A percentile compares a stretch with the other conserved stretches of the same genome.
These are phyloP conservation scores for Oryctes rhinoceros DNA, from an alignment of 1,140 invertebrate species.

Conservation along the genomic window DNA sequence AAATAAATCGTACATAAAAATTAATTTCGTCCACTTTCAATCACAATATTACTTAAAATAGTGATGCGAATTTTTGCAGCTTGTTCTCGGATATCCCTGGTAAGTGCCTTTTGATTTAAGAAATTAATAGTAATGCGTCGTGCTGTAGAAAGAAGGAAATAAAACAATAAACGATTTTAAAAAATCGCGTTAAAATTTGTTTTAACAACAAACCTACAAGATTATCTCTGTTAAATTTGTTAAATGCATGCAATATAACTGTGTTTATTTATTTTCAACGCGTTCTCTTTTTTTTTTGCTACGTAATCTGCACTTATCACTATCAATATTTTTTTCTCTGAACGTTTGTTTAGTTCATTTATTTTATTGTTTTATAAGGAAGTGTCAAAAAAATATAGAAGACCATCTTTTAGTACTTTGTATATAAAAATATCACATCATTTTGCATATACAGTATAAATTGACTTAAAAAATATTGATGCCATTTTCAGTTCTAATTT, in stretches of 20 bases:
- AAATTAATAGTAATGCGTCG: not conserved
- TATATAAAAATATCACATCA: constrained; percentile 35
- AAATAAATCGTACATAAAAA: constrained; percentile 35
- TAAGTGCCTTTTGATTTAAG: not conserved
- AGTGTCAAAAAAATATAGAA: constrained; percentile 35
- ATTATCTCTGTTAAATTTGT: constrained; percentile 46
- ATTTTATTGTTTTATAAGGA: constrained; percentile 25
- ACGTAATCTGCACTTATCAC: not conserved
- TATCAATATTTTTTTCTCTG: not conserved
- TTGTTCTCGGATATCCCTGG: not conserved
- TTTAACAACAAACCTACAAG: constrained; percentile 43
- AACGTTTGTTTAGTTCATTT: too few relatives aligned
- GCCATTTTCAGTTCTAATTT: not conserved
- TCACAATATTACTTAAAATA: constrained; percentile 8
- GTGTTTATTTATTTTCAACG: constrained; percentile 39
- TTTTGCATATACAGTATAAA: constrained; percentile 35
- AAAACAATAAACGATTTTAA: constrained; percentile 45
- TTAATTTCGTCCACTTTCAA: not conserved
- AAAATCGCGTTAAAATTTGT: constrained; percentile 43
- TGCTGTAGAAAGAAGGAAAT: constrained; percentile 31
- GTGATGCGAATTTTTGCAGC: constrained; percentile 28
- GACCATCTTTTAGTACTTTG: constrained; percentile 18
- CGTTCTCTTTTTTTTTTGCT: constrained; percentile 8
- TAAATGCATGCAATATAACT: constrained; percentile 46
- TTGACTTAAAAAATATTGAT: constrained; percentile 34